Evolutionary conservation across 2,888 invertebrate genomes (phyloP).

Genomic region (Papilio demoleus): DNA sequence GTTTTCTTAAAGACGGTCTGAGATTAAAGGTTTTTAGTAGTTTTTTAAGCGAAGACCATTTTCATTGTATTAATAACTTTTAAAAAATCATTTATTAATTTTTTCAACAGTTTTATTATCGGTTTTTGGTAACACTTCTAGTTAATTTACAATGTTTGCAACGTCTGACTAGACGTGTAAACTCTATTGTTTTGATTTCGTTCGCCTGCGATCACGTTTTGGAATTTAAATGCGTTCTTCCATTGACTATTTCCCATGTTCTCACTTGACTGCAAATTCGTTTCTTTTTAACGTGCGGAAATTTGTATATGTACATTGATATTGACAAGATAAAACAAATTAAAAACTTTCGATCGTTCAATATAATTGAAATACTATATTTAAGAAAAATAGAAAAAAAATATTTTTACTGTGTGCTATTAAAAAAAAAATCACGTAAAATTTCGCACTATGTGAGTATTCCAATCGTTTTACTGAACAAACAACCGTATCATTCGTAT

Average conservation of each 20-base stretch:
- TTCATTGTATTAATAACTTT: neutral
- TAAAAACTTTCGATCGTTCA: neutral
- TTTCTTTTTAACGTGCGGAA: constrained; percentile 13
- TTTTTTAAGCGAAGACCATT: neutral
- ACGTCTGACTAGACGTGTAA: constrained; percentile 28
- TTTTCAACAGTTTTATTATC: no score
- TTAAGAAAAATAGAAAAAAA: neutral
- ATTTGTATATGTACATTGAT: neutral
- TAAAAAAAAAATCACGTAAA: neutral
- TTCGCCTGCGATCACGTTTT: constrained; percentile 21
- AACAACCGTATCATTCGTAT: neutral
- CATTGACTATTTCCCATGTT: constrained; percentile 39
- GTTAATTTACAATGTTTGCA: constrained; percentile 23
- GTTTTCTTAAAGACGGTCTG: neutral
- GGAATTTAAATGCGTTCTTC: constrained; percentile 34
- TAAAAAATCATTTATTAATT: no score
- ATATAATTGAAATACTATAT: neutral
- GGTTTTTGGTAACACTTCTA: no score
- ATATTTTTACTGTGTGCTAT: no score
- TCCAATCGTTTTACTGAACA: neutral
- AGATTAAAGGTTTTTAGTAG: neutral
- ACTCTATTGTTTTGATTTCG: constrained; percentile 38
- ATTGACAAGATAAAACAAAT: neutral
- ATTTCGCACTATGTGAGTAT: neutral
- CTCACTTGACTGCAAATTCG: constrained; percentile 36